phyloP scores from a whole-genome alignment of 2,888 invertebrate species.

The Oscheius sp. region DNA sequence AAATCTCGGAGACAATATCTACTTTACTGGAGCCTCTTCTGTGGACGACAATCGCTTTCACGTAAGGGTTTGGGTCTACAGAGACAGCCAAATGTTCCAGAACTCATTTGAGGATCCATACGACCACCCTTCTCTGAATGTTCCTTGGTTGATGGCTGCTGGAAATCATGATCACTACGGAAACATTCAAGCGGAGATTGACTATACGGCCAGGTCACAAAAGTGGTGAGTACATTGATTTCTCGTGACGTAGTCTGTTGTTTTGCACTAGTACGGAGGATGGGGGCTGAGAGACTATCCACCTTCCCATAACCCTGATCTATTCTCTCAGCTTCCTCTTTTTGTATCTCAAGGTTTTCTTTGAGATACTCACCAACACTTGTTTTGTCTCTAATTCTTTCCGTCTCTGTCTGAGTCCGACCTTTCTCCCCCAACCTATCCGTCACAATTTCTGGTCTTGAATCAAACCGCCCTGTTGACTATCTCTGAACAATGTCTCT shows the following conservation, averaged over 20 bases:
- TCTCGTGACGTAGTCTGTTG: no score
- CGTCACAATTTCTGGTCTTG: no score
- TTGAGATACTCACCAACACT: no score
- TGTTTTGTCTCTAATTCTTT: no score
- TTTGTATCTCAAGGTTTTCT: no score
- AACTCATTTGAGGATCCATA: constrained; percentile 66
- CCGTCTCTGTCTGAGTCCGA: no score
- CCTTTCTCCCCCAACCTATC: no score
- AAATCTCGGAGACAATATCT: constrained; percentile 77
- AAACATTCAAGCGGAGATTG: constrained; percentile 76
- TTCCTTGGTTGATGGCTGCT: constrained; percentile 76
- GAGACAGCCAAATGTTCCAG: neutral
- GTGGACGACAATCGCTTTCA: constrained; percentile 75
- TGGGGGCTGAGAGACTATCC: no score
- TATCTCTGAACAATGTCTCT: no score
- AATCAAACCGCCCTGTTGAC: no score
- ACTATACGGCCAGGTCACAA: constrained; percentile 72
- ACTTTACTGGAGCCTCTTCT: constrained; percentile 76
- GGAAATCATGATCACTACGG: constrained; percentile 78
- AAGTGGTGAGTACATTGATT: constrained; percentile 56
- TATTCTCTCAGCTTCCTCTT: no score
- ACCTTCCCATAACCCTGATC: no score
- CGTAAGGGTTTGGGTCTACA: constrained; percentile 57
- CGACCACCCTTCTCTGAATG: constrained; percentile 61
- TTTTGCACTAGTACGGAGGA: neutral